These are phyloP conservation scores for Polydrusus cervinus DNA, from an alignment of 2,888 invertebrate genomes.

Conservation along the genomic window DNA sequence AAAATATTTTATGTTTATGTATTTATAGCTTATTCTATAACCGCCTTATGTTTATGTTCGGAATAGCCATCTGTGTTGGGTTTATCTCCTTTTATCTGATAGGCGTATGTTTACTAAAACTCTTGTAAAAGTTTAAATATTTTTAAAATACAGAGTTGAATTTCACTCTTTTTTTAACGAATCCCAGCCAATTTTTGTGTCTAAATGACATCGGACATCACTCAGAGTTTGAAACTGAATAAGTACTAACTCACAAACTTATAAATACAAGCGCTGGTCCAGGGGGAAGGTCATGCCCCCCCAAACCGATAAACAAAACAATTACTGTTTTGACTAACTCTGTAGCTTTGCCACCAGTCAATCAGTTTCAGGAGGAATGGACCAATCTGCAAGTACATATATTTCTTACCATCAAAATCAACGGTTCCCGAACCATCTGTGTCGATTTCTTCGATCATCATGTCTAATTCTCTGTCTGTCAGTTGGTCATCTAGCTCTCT, in stretches of 20 bases:
- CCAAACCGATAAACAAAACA: too few species aligned
- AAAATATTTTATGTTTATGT: slow-evolving; percentile 17
- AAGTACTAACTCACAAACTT: too few species aligned
- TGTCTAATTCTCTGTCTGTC: slow-evolving; percentile 94
- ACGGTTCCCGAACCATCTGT: slow-evolving; percentile 99
- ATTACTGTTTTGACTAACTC: too few species aligned
- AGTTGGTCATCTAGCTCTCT: slow-evolving; percentile 96
- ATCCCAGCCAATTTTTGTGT: too few species aligned
- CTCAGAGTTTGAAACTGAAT: too few species aligned
- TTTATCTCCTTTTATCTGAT: background rate
- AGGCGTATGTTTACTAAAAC: background rate
- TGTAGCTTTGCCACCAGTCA: too few species aligned
- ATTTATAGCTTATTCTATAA: slow-evolving; percentile 9
- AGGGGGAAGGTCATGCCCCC: too few species aligned
- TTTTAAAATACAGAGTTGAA: background rate
- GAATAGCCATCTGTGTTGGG: slow-evolving; percentile 8
- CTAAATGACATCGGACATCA: too few species aligned
- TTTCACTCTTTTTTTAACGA: background rate
- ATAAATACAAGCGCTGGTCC: too few species aligned
- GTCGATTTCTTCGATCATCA: slow-evolving; percentile 98
- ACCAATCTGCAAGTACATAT: too few species aligned
- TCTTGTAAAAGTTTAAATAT: background rate
- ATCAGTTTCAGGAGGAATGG: too few species aligned
- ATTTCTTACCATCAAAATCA: slow-evolving; percentile 94
- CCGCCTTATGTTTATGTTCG: slow-evolving; percentile 1